These are phyloP conservation scores for Dendronephthya gigantea DNA, from an alignment of 64 coral and sea anemone species.

Conservation along the genomic window DNA sequence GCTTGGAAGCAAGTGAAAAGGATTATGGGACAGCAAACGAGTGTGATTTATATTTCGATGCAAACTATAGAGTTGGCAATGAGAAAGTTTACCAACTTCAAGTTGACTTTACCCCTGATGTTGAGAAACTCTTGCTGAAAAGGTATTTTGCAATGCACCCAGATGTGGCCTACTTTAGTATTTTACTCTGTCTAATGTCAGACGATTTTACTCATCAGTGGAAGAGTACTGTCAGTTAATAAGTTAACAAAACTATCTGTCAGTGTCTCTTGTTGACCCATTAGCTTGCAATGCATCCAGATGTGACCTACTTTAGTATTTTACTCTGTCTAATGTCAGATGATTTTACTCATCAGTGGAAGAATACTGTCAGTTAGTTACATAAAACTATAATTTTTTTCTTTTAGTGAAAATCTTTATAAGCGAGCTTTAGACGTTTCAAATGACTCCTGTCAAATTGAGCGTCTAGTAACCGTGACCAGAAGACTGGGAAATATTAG, in stretches of 20 bases:
- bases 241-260: no score
- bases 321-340: no score
- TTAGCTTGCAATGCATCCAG: no score
- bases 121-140: slow-evolving; percentile 45
- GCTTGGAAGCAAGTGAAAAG: background rate
- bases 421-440: slow-evolving; percentile 50
- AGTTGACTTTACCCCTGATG: slow-evolving; percentile 52
- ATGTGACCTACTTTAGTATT: no score
- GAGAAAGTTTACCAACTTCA: slow-evolving; percentile 32
- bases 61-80: slow-evolving; percentile 18
- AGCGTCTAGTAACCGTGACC: slow-evolving; percentile 48
- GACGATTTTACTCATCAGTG: no score
- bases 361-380: no score
- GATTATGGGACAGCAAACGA: slow-evolving; percentile 61
- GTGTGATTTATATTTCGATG: slow-evolving; percentile 50
- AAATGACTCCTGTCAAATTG: slow-evolving; percentile 43
- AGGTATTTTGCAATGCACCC: no score
- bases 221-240: no score
- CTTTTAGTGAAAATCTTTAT: slow-evolving; percentile 51
- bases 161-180: no score
- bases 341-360: no score
- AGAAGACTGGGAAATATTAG: slow-evolving; percentile 67
- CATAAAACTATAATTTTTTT: background rate
- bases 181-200: no score
- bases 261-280: no score